phyloP scores from a whole-genome alignment of 37 sponge, comb jelly and placozoan genomes.

The Spongilla lacustris region DNA sequence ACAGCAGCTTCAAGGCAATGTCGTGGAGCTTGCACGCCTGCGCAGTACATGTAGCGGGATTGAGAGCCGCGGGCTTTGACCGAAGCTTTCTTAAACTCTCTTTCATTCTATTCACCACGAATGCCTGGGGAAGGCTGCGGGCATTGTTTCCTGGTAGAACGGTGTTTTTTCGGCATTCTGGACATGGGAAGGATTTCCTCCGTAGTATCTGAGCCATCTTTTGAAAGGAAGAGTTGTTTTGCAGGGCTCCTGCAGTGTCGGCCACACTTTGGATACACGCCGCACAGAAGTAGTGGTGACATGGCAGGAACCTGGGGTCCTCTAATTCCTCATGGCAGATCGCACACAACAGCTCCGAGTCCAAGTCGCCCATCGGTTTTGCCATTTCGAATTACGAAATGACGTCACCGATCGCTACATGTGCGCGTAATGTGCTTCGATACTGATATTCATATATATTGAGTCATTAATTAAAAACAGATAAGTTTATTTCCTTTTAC shows the following conservation, averaged over 20 bases:
- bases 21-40: background rate
- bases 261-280: slow-evolving; percentile 13
- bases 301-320: slow-evolving; percentile 25
- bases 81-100: background rate
- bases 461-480: no score
- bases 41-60: background rate
- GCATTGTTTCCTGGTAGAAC: background rate
- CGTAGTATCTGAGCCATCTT: background rate
- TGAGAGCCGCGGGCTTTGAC: background rate
- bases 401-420: background rate
- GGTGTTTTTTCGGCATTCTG: slow-evolving; percentile 17
- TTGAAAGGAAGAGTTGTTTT: background rate
- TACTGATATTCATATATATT: no score
- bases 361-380: background rate
- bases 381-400: background rate
- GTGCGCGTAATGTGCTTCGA: background rate
- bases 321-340: slow-evolving; percentile 16
- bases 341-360: slow-evolving; percentile 25
- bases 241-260: background rate
- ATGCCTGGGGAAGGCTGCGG: slow-evolving; percentile 4
- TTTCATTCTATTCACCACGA: slow-evolving; percentile 30
- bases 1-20: background rate
- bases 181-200: slow-evolving; percentile 4
- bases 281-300: slow-evolving; percentile 27
- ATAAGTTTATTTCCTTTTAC: no score